Conservation (phyloP, 92 coral and sea anemone species). For the Zoanthus gigantus region DNA sequence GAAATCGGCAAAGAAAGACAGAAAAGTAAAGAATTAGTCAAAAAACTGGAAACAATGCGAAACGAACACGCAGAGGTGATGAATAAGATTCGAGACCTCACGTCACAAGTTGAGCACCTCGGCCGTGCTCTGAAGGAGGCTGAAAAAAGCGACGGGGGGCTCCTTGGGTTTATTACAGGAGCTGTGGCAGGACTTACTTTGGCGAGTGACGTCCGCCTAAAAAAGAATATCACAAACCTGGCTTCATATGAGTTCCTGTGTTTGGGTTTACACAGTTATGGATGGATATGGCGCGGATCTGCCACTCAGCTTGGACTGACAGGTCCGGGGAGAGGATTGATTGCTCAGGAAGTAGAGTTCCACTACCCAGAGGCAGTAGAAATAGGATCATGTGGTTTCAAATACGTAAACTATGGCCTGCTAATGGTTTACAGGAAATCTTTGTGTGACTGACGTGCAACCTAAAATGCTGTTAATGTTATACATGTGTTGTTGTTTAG, state of each 20-base stretch:
- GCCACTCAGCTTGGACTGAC: constrained; percentile 39
- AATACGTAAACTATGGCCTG: constrained; percentile 49
- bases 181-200: constrained; percentile 1
- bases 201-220: constrained; percentile 58
- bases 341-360: constrained; percentile 68
- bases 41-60: background rate
- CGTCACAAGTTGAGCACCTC: background rate
- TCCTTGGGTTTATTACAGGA: background rate
- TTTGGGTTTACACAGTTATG: constrained; percentile 53
- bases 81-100: constrained; percentile 9
- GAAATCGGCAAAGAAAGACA: constrained; percentile 16
- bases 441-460: background rate
- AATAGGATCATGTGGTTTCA: constrained; percentile 56
- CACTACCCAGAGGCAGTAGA: constrained; percentile 59
- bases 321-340: constrained; percentile 50
- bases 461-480: background rate
- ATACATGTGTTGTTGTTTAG: too few relatives aligned
- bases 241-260: constrained; percentile 37
- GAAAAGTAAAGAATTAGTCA: constrained; percentile 10
- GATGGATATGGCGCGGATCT: constrained; percentile 56
- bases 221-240: constrained; percentile 51
- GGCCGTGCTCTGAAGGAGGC: background rate
- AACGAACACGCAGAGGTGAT: background rate
- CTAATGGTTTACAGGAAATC: background rate
- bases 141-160: background rate